phyloP scores from a whole-genome alignment of 1,140 invertebrate species.

The Caerostris darwini region DNA sequence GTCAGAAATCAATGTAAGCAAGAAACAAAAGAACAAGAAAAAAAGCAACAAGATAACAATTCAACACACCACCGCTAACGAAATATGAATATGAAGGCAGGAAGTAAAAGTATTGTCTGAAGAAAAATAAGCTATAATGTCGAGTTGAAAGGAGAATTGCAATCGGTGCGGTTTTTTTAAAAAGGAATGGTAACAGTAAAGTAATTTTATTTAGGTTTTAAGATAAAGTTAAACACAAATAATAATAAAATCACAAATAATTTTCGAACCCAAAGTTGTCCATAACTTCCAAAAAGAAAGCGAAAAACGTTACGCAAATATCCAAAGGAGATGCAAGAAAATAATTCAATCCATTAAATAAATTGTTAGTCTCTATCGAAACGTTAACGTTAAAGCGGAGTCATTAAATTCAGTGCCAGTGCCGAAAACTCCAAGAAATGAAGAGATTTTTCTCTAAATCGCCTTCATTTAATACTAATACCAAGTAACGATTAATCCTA shows the following conservation, averaged over 20 bases:
- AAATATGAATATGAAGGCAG: too few species aligned
- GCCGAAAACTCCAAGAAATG: background rate
- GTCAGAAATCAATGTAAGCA: too few species aligned
- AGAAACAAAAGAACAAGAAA: too few species aligned
- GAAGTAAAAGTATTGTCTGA: too few species aligned
- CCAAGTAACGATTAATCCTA: background rate
- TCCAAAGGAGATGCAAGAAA: background rate
- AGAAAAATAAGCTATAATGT: too few species aligned
- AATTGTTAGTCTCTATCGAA: background rate
- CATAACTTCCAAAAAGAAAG: background rate
- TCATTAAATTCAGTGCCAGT: background rate
- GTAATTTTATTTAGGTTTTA: too few species aligned
- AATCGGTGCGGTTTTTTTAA: too few species aligned
- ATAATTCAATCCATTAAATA: conserved; percentile 35
- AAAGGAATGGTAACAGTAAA: too few species aligned
- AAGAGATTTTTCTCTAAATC: background rate
- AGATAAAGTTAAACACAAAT: background rate
- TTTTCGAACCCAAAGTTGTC: background rate
- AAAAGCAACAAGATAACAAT: too few species aligned
- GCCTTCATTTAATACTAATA: background rate
- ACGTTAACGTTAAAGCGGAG: background rate
- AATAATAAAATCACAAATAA: background rate
- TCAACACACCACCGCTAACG: too few species aligned
- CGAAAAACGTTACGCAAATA: background rate
- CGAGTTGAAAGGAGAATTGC: too few species aligned